phyloP scores from a whole-genome alignment of 2,888 invertebrate species.

The Pyrochroa serraticornis region DNA sequence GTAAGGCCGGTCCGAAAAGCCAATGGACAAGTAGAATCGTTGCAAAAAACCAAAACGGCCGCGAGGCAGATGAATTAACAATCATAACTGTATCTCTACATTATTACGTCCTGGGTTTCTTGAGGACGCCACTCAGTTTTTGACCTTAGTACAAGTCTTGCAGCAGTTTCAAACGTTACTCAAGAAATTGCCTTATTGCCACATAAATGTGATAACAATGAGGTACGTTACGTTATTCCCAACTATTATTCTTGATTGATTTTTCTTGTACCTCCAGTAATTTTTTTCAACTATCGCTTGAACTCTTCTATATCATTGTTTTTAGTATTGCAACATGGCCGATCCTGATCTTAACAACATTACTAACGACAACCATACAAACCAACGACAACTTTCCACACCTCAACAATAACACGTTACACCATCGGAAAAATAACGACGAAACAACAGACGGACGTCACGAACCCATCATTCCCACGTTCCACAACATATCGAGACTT shows the following conservation, averaged over 20 bases:
- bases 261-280: no score
- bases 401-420: no score
- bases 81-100: slow-evolving; percentile 24
- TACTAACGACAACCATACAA: slow-evolving; percentile 14
- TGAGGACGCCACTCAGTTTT: slow-evolving; percentile 17
- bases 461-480: not conserved
- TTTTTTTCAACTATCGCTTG: no score
- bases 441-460: not conserved
- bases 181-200: not conserved
- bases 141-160: slow-evolving; percentile 3
- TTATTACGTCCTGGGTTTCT: slow-evolving; percentile 6
- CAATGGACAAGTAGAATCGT: not conserved
- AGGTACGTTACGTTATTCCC: slow-evolving; percentile 2
- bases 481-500: slow-evolving; percentile 7
- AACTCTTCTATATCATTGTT: not conserved
- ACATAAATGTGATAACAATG: slow-evolving; percentile 7
- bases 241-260: not conserved
- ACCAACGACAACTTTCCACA: slow-evolving; percentile 2
- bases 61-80: slow-evolving; percentile 24
- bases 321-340: slow-evolving; percentile 15
- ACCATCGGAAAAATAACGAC: not conserved
- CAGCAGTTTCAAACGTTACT: not conserved
- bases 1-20: slow-evolving; percentile 9
- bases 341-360: slow-evolving; percentile 9
- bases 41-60: slow-evolving; percentile 22